These are phyloP conservation scores for Anthophora plumipes DNA, from an alignment of 2,888 invertebrate species.

Conservation along the genomic window DNA sequence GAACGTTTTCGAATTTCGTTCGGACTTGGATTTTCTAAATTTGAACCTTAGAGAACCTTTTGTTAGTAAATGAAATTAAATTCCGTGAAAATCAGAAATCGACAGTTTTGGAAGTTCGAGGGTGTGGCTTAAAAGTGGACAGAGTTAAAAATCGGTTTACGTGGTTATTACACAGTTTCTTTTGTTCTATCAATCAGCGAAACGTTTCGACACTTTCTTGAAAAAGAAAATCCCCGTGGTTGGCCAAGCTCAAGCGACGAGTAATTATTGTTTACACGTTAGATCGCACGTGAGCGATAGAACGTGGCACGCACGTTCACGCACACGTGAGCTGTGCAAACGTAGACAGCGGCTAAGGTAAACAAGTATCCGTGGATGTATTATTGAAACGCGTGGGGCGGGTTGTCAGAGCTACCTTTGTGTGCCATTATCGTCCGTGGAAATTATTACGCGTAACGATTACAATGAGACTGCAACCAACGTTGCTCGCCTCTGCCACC, in stretches of 20 bases:
- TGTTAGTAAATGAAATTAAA: no score
- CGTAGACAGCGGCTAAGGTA: constrained; percentile 53
- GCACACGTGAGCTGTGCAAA: constrained; percentile 56
- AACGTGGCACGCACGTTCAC: constrained; percentile 52
- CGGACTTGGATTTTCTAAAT: no score
- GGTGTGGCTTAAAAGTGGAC: no score
- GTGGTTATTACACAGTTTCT: neutral
- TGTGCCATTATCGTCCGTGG: constrained; percentile 57
- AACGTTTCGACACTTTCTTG: neutral
- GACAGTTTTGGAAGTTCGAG: no score
- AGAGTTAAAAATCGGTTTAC: no score
- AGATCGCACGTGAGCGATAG: constrained; percentile 58
- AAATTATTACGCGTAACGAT: constrained; percentile 44
- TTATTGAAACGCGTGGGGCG: constrained; percentile 56
- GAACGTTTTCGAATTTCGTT: no score
- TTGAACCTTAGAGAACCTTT: no score
- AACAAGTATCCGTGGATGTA: constrained; percentile 61
- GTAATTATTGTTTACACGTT: constrained; percentile 69
- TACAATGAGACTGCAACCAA: neutral
- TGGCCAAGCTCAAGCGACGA: constrained; percentile 10
- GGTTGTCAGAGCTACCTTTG: constrained; percentile 54
- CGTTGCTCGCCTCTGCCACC: neutral
- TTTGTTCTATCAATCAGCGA: neutral
- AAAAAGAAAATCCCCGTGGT: constrained; percentile 36
- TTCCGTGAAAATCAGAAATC: no score